Conservation (phyloP, 2,797 vertebrate genomes). For the Taeniopygia guttata region DNA sequence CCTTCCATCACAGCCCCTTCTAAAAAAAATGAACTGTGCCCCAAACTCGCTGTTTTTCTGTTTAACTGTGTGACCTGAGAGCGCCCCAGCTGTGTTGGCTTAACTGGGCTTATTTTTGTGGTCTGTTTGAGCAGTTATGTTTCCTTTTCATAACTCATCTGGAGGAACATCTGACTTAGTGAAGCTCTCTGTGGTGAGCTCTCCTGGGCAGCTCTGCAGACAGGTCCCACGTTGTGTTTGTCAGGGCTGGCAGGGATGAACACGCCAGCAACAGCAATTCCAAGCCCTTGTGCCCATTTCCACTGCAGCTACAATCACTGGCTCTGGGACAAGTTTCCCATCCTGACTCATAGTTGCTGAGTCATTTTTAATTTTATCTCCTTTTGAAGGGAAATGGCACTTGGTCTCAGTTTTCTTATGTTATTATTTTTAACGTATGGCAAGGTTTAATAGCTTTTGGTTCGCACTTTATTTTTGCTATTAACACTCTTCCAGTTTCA, state of each 20-base stretch:
- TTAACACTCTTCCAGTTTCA: slow-evolving; percentile 9
- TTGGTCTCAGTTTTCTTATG: slow-evolving; percentile 31
- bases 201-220: not conserved
- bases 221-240: not conserved
- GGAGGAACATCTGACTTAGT: slow-evolving; percentile 29
- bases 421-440: not conserved
- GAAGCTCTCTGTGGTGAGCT: not conserved
- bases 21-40: not conserved
- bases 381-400: slow-evolving; percentile 15
- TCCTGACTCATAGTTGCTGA: slow-evolving; percentile 60
- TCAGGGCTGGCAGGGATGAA: not conserved
- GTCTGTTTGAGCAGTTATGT: not conserved
- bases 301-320: not conserved
- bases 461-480: slow-evolving; percentile 32
- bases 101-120: not conserved
- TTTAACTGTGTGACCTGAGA: not conserved
- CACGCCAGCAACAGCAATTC: rapidly evolving
- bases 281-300: not conserved
- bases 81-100: not conserved
- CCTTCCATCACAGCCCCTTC: not conserved
- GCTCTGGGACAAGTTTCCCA: slow-evolving; percentile 5
- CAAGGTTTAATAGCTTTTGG: slow-evolving; percentile 20
- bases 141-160: slow-evolving; percentile 9
- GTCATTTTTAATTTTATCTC: slow-evolving; percentile 41
- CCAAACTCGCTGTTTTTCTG: not conserved